phyloP scores from a whole-genome alignment of 92 coral and sea anemone species.

The Montipora capitata region DNA sequence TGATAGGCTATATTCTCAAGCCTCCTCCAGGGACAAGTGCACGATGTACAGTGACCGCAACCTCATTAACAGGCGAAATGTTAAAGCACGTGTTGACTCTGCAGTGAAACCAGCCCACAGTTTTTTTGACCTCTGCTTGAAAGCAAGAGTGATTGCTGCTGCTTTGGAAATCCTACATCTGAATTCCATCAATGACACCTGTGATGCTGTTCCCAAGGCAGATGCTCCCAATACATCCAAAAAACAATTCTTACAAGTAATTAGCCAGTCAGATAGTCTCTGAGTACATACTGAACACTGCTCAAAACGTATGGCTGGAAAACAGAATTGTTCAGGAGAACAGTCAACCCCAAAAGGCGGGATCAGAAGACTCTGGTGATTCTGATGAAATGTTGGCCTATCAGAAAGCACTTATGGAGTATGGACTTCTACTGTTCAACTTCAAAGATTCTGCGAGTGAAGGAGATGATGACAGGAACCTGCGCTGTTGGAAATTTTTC shows the following conservation, averaged over 20 bases:
- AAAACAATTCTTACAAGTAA: constrained; percentile 35
- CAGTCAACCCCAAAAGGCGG: constrained; percentile 22
- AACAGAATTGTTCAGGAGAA: constrained; percentile 10
- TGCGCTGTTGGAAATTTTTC: constrained; percentile 63
- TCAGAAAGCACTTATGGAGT: constrained; percentile 73
- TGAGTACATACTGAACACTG: constrained; percentile 51
- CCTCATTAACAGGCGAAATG: constrained; percentile 70
- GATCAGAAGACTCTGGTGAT: constrained; percentile 15
- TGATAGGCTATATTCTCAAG: constrained; percentile 28
- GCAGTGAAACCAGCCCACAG: constrained; percentile 76
- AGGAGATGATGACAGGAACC: constrained; percentile 63
- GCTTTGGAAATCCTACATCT: constrained; percentile 33
- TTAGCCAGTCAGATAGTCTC: constrained; percentile 51
- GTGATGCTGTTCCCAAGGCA: constrained; percentile 28
- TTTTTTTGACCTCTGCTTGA: constrained; percentile 60
- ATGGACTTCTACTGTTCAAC: constrained; percentile 63
- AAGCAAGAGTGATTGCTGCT: constrained; percentile 70
- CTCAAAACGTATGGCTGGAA: constrained; percentile 39
- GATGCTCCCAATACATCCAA: neutral
- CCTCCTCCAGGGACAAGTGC: constrained; percentile 78
- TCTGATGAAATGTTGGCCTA: constrained; percentile 75
- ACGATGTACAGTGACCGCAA: constrained; percentile 72
- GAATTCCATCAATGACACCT: constrained; percentile 35
- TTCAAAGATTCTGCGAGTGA: constrained; percentile 63
- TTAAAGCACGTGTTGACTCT: constrained; percentile 61